These are phyloP conservation scores for Drosophila bunnanda DNA, from an alignment of 2,888 invertebrate genomes.

Conservation along the genomic window DNA sequence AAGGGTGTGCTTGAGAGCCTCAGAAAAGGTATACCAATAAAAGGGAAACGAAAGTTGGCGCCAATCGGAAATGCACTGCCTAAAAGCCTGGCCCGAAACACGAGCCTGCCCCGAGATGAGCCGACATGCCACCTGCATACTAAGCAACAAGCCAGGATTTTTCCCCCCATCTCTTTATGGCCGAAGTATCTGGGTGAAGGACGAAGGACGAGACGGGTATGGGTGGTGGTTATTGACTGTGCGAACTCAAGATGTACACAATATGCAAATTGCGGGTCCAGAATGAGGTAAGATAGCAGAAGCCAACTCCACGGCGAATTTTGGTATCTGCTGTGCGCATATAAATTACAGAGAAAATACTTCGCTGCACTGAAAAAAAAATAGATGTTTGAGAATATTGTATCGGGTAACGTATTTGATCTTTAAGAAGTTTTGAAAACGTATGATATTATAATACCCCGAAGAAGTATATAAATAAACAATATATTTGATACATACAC, in stretches of 20 bases:
- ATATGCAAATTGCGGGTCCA: conserved; percentile 66
- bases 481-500: too few relatives aligned
- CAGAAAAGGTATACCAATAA: conserved; percentile 48
- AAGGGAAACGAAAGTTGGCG: conserved; percentile 39
- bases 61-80: conserved; percentile 65
- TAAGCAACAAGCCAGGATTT: conserved; percentile 58
- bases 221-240: conserved; percentile 66
- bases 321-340: conserved; percentile 47
- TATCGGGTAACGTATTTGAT: not conserved
- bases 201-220: not conserved
- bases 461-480: too few relatives aligned
- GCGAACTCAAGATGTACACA: conserved; percentile 51
- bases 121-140: conserved; percentile 65
- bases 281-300: conserved; percentile 38
- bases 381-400: not conserved
- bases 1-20: conserved; percentile 65
- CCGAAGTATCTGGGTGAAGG: conserved; percentile 12
- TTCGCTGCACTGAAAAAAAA: conserved; percentile 1
- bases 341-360: conserved; percentile 47
- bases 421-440: not conserved
- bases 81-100: conserved; percentile 49
- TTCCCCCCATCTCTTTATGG: conserved; percentile 5
- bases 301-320: conserved; percentile 22
- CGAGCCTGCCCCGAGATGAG: conserved; percentile 15
- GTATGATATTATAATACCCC: too few relatives aligned